Evolutionary conservation across 2,113 vertebrate genomes (phyloP), one percentile per base, ranked within the genome.

Genomic region (Crotalus viridis): DNA sequence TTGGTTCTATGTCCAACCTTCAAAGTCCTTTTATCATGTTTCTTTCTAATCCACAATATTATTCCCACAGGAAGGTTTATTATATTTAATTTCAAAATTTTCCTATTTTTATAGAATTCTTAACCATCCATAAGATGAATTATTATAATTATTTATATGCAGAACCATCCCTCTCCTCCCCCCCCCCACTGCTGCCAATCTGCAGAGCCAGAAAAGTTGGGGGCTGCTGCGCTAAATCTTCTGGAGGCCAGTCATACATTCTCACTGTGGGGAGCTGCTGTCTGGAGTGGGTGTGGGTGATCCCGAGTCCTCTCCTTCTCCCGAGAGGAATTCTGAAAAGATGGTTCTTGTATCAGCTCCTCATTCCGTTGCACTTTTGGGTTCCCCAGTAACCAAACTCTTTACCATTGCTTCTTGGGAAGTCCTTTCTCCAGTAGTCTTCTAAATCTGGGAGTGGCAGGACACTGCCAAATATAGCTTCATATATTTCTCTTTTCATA

Each of bases 401-500:
- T 69, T 69, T n/a, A 33, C 64, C 64, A 69, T 33, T 69, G 12
- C 64, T 69, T 69, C 64, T n/a, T n/a, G 1, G 13, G 59, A 28
- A 28, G 26, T 61, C 59, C 26, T 28, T 61, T 61, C 10, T 24
- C 12, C 4, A n/a, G 64, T 15, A n/a, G 10, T 69, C 28, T 69
- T 69, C 13, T n/a, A n/a, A 15, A 12, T 69, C 10, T 69, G 28
- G 10, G 28, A 69, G 28, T 15, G 28, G n/a, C 28, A 13, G 61
- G 61, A 59, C 22, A 59, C 12, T 64, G 26, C 10, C 61, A 69
- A 91, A 51, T 52, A 33, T 1, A 91, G 88, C 89, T n/a, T 87
- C 0, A 0, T 46, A 52, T 95, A 48, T 90, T 92, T 86, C 57
- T 81, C 95, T 19, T 94, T 92, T 87, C 89, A 51, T 26, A 99